phyloP scores from a whole-genome alignment of 2,797 vertebrate genomes.

The Remorina albescens region DNA sequence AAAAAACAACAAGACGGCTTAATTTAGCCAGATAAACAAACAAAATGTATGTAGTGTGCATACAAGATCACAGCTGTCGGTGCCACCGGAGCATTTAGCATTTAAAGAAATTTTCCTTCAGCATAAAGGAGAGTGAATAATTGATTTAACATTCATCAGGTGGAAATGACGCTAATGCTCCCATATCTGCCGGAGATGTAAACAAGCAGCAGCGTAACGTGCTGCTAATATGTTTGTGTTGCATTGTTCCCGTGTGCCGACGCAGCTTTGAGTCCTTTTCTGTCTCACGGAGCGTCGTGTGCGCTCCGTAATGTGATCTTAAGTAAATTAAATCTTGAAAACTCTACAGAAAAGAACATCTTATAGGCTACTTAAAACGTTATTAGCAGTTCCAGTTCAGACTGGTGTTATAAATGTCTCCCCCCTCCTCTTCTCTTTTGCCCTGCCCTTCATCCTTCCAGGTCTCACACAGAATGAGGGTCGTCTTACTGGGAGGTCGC shows the following conservation, averaged over 20 bases:
- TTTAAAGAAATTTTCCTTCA: background rate
- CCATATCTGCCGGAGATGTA: background rate
- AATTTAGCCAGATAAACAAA: no score
- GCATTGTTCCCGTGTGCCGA: background rate
- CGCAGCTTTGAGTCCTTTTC: background rate
- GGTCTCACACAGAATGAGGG: slow-evolving; percentile 15
- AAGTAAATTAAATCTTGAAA: background rate
- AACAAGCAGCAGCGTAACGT: background rate
- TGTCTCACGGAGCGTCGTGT: no score
- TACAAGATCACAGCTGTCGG: no score
- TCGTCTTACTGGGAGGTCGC: slow-evolving; percentile 46
- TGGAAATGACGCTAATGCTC: background rate
- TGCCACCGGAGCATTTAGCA: no score
- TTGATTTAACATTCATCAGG: no score
- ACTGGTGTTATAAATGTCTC: background rate
- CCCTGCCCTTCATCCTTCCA: slow-evolving; percentile 38
- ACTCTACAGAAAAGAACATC: background rate
- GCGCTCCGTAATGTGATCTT: no score
- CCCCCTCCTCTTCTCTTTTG: background rate
- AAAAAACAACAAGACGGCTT: no score
- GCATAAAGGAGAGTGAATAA: no score
- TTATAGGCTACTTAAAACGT: background rate
- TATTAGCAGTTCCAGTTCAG: background rate
- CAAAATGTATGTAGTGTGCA: no score
- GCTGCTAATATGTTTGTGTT: no score